These are phyloP conservation scores for Callyntrura guangdongensis DNA, from an alignment of 2,888 invertebrate species.

Conservation along the genomic window DNA sequence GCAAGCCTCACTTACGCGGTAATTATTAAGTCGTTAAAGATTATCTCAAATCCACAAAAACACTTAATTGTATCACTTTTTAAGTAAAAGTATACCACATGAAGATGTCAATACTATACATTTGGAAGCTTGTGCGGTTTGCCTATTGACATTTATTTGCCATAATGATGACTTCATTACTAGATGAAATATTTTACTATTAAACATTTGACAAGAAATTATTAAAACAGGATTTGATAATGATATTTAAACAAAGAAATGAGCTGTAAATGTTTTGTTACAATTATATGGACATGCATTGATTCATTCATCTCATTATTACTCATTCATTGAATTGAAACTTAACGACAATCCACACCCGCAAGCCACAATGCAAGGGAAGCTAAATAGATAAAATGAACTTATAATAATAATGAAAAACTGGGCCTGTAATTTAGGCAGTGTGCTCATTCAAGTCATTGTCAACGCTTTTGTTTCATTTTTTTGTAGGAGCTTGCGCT, in stretches of 20 bases:
- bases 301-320: background rate
- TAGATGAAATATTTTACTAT: background rate
- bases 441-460: too few relatives aligned
- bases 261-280: too few relatives aligned
- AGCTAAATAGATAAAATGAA: too few relatives aligned
- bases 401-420: too few relatives aligned
- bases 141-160: conserved; percentile 25
- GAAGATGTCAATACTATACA: conserved; percentile 9
- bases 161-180: conserved; percentile 28
- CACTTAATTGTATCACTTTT: conserved; percentile 37
- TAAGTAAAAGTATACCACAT: background rate
- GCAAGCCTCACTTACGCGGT: conserved; percentile 21
- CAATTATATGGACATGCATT: background rate
- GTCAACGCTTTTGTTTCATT: background rate
- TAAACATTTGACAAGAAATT: background rate
- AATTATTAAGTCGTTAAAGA: conserved; percentile 41
- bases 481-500: background rate
- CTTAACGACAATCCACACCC: too few relatives aligned
- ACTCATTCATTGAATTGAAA: background rate
- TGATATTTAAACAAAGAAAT: background rate
- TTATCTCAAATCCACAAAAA: conserved; percentile 37
- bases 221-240: background rate
- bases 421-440: too few relatives aligned
- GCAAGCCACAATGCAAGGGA: background rate
- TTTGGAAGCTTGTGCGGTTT: background rate